These are phyloP conservation scores for Sylvilagus bachmani DNA, from an alignment of 2,113 vertebrate species.

Conservation along the genomic window DNA sequence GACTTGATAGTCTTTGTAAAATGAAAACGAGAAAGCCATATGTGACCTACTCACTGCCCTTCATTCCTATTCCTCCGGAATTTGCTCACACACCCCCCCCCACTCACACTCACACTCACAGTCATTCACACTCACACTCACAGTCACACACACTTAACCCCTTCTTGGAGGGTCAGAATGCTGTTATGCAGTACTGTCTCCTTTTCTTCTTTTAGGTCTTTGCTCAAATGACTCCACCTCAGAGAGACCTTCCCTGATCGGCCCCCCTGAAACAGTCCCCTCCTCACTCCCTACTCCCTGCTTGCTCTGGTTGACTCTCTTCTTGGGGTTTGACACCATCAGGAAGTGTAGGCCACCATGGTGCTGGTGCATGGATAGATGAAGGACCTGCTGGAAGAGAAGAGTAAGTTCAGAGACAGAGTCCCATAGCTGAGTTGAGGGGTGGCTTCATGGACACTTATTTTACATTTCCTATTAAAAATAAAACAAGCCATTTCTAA, in stretches of 20 bases:
- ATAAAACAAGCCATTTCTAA: background rate
- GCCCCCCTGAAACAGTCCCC: background rate
- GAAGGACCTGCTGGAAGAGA: background rate
- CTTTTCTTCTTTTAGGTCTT: background rate
- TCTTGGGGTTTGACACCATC: background rate
- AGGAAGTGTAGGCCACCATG: background rate
- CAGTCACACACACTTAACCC: too few relatives aligned
- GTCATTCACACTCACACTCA: too few relatives aligned
- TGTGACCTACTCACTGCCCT: background rate
- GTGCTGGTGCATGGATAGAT: background rate
- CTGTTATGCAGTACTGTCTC: too few relatives aligned
- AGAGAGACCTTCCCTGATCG: background rate
- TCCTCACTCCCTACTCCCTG: background rate
- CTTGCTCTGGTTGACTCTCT: background rate
- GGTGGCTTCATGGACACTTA: background rate
- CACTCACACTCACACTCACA: background rate
- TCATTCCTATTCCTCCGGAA: background rate
- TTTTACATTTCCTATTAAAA: conserved; percentile 41
- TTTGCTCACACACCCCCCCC: background rate
- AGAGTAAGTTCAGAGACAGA: background rate
- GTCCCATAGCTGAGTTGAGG: background rate
- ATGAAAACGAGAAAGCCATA: background rate
- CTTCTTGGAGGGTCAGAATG: background rate
- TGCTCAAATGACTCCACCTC: background rate
- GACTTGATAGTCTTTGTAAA: conserved; percentile 7